Evolutionary conservation across 2,797 vertebrate species (phyloP).

Genomic region (Anguilla pacifica): DNA sequence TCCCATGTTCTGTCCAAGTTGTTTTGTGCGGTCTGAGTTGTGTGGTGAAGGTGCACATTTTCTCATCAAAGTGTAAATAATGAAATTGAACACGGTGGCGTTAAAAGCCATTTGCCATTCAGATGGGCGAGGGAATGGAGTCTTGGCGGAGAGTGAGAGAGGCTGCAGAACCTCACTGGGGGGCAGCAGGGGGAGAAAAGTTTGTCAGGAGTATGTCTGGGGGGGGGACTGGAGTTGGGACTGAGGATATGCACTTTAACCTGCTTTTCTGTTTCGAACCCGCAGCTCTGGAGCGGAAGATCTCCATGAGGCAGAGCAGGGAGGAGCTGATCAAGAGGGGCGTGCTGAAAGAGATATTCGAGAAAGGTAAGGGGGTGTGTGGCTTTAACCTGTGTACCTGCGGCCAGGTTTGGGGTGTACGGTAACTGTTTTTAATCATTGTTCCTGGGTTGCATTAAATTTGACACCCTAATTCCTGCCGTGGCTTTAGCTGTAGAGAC

Average conservation of each 20-base stretch:
- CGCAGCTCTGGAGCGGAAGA: slow-evolving; percentile 94
- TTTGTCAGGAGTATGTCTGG: neutral
- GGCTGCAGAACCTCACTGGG: neutral
- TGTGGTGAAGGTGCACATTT: neutral
- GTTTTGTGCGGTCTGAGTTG: neutral
- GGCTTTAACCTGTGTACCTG: neutral
- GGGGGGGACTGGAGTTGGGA: too few relatives aligned
- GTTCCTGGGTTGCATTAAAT: neutral
- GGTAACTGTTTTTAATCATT: too few relatives aligned
- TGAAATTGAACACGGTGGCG: slow-evolving; percentile 19
- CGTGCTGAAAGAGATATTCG: slow-evolving; percentile 96
- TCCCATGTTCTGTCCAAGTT: too few relatives aligned
- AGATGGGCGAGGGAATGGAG: neutral
- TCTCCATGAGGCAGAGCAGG: slow-evolving; percentile 95
- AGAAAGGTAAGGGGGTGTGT: slow-evolving; percentile 84
- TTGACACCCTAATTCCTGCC: neutral
- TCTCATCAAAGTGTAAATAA: neutral
- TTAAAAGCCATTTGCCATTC: neutral
- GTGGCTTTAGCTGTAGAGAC: too few relatives aligned
- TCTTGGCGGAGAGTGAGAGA: neutral
- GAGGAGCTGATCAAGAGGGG: slow-evolving; percentile 97
- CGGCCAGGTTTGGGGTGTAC: too few relatives aligned
- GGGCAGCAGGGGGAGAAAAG: neutral
- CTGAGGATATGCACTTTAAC: neutral
- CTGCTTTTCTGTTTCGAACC: neutral